These are phyloP conservation scores for Sisyra terminalis DNA, from an alignment of 2,888 invertebrate species.

Conservation along the genomic window DNA sequence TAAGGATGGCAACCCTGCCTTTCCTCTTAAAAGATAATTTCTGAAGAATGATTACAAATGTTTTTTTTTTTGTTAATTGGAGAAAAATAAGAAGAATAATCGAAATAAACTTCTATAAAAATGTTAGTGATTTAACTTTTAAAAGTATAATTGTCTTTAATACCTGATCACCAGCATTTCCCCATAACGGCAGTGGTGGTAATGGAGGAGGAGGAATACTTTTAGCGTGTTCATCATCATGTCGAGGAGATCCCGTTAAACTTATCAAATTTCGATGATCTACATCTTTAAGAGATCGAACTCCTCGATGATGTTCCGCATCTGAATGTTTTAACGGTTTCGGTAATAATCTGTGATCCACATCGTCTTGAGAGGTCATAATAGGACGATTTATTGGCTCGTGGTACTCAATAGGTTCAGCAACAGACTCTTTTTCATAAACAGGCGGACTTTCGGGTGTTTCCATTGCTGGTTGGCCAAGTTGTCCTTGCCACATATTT, in stretches of 20 bases:
- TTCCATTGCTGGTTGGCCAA: slow-evolving; percentile 26
- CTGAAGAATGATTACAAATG: too few species aligned
- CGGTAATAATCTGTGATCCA: slow-evolving; percentile 44
- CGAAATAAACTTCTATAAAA: too few species aligned
- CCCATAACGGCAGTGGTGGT: slow-evolving; percentile 19
- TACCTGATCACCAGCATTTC: slow-evolving; percentile 24
- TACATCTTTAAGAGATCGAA: slow-evolving; percentile 35
- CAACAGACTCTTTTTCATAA: slow-evolving; percentile 41
- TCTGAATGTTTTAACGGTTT: slow-evolving; percentile 18
- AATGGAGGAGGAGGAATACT: slow-evolving; percentile 13
- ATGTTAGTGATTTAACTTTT: too few species aligned
- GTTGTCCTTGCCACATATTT: slow-evolving; percentile 15
- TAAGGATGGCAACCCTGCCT: too few species aligned
- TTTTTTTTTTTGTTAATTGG: too few species aligned
- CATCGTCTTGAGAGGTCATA: slow-evolving; percentile 23
- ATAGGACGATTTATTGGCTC: slow-evolving; percentile 23
- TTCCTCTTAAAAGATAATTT: too few species aligned
- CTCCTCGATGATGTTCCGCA: slow-evolving; percentile 13
- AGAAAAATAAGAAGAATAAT: too few species aligned
- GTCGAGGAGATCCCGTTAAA: slow-evolving; percentile 52
- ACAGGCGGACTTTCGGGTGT: slow-evolving; percentile 50
- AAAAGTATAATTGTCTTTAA: too few species aligned
- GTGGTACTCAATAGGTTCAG: slow-evolving; percentile 41
- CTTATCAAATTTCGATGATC: slow-evolving; percentile 75
- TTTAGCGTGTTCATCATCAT: slow-evolving; percentile 10